Evolutionary conservation across 2,797 vertebrate genomes (phyloP).

Genomic region (Gymnopithys bicolor): DNA sequence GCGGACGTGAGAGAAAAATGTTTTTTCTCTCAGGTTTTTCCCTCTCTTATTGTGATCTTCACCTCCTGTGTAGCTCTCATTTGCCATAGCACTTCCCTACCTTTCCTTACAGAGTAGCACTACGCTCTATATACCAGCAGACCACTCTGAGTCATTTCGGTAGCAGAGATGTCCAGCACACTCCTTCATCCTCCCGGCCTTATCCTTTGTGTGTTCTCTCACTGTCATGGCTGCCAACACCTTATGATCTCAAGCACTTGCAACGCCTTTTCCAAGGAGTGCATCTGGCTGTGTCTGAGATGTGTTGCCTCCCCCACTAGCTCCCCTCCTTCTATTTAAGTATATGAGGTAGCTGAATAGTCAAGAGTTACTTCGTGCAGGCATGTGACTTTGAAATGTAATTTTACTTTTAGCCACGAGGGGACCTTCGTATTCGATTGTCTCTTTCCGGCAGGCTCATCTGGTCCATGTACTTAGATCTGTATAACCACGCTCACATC

Average conservation of each 20-base stretch:
- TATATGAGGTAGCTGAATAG: neutral
- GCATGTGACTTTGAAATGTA: neutral
- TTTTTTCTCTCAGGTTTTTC: neutral
- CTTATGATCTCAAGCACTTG: neutral
- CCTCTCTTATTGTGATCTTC: neutral
- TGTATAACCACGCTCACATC: neutral
- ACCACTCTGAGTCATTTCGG: neutral
- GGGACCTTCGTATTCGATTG: neutral
- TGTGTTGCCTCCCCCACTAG: neutral
- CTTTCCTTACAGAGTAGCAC: neutral
- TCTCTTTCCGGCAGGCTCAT: neutral
- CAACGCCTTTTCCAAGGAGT: neutral
- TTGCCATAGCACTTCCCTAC: neutral
- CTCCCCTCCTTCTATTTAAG: neutral
- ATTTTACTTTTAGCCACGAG: slow-evolving; percentile 19
- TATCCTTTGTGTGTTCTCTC: neutral
- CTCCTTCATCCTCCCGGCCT: neutral
- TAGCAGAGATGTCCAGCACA: neutral
- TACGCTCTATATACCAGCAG: neutral
- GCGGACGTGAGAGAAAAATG: neutral
- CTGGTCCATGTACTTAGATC: neutral
- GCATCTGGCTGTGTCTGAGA: neutral
- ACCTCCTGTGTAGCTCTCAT: neutral
- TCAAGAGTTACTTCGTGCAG: accelerated
- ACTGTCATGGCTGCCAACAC: neutral